Base-by-base conservation (phyloP, 2,113 vertebrate species). In the Toxostoma redivivum region DNA sequence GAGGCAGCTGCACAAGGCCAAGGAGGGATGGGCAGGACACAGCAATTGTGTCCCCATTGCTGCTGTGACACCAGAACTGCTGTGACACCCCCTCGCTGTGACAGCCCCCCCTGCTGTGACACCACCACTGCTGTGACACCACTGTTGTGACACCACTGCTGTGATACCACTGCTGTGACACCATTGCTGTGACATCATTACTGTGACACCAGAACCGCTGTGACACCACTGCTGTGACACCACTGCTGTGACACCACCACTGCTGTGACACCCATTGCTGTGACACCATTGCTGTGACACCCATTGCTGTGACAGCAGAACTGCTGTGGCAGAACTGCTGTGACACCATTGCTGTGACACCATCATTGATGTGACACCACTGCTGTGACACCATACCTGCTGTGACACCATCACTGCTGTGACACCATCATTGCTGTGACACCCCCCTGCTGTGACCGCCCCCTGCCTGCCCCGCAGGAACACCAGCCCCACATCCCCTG, bases 171-270 rank as follows among this genome's bases (percentile, higher is more conserved):
- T 40, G 38, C 38, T 40, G 38, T 40, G 38, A 40, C 38, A 40
- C 11, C 1, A 1, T 2, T 28, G 12, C 27, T 21, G 27, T 40
- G 37, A 14, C 20, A 22, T 10, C 30, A 10, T 42, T 6, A 18
- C 47, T 18, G 8, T 44, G 44, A 27, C 56, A 40, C 11, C 38
- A n/a, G n/a, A n/a, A 40, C 38, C 12, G 38, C 38, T 11, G 38
- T 40, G 38, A 40, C 38, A 40, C 38, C 42, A 42, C 21, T 6
- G 25, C 47, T 18, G 8, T 44, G 44, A 27, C 56, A 40, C 11
- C 38, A 40, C 38, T 40, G 38, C 38, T 11, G 38, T 40, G 38
- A 40, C 38, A 40, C 38, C 38, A 38, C 11, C 38, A 40, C 69
- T 40, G 37, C 48, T 24, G 9, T 42, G 40, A 27, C 50, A n/a